Evolutionary conservation across 2,797 vertebrate species (phyloP), one percentile per base, ranked within the genome.

Genomic region (Chanos chanos): DNA sequence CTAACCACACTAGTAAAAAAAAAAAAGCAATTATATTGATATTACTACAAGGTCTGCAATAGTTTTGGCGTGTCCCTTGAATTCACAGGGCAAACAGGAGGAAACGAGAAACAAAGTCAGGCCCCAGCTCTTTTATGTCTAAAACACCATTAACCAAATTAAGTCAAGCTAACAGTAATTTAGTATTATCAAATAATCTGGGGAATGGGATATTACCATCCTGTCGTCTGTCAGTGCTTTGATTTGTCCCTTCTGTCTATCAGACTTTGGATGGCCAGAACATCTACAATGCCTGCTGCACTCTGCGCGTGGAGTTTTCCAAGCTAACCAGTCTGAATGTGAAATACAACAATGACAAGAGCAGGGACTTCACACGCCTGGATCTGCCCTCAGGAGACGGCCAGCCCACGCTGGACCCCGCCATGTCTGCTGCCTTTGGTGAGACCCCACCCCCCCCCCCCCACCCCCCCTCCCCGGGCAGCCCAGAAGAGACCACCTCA

Each of bases 331-430:
- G 71, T 72, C 89, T 94, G 77, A 90, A 85, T 10, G 79, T 94
- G 68, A 92, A 88, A 68, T 94, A 93, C 55, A 94, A 94, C 82
- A 94, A 90, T 61, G 86, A 92, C 44, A 94, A 88, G 81, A 93
- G 91, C 16, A 83, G 92, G 80, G 92, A 94, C 67, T 94, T 94
- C 77, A 93, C 92, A 63, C 87, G 90, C 9, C 19, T 78, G 74
- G 90, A 92, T 74, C 86, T 92, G 75, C 91, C 92, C 51, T 82
- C 75, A 79, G 89, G 86, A 59, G 83, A 89, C 60, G 73, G 82
- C 28, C 91, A 84, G 1, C 79, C 76, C 39, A 41, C 75, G 1
- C 4, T 85, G 56, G 88, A 91, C 28, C 66, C 84, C 36, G 44
- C 75, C 4, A 61, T 87, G 81, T 54, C 83, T 70, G n/a, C 85